Conservation (phyloP, 2,113 vertebrate species). For the Mus pahari region DNA sequence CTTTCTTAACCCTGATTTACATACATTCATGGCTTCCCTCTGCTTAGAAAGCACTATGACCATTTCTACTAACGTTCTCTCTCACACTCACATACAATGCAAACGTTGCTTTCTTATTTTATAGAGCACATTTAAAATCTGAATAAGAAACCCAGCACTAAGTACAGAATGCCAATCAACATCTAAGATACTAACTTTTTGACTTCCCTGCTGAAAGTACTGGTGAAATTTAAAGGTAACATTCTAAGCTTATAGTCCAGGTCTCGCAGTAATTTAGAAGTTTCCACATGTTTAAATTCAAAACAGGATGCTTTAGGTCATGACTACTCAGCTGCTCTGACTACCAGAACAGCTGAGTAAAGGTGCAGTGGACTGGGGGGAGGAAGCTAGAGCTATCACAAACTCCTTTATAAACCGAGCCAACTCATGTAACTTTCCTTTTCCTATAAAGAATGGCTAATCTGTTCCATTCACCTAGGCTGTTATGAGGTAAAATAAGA, state of each 20-base stretch:
- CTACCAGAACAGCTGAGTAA: constrained; percentile 36
- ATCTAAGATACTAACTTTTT: constrained; percentile 14
- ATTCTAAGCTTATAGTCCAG: neutral
- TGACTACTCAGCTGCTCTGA: constrained; percentile 19
- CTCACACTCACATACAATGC: neutral
- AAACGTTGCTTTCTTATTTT: neutral
- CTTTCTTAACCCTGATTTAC: neutral
- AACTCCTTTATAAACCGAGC: constrained; percentile 35
- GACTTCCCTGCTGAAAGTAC: constrained; percentile 9
- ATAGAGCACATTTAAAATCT: constrained; percentile 17
- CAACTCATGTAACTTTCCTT: constrained; percentile 28
- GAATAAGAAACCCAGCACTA: constrained; percentile 52
- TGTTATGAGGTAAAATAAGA: constrained; percentile 21
- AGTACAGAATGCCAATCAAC: neutral
- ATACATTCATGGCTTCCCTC: neutral
- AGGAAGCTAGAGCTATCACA: constrained; percentile 18
- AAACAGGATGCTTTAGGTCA: constrained; percentile 4
- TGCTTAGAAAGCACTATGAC: constrained; percentile 17
- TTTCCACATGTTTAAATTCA: constrained; percentile 23
- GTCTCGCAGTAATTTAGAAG: constrained; percentile 38
- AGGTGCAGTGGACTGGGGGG: constrained; percentile 15
- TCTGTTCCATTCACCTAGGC: neutral
- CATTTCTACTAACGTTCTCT: constrained; percentile 1
- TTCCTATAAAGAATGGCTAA: constrained; percentile 12
- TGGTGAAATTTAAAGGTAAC: neutral